These are phyloP conservation scores for Pseudomyrmex dendroicus DNA, from an alignment of 1,140 invertebrate species.

Conservation along the genomic window DNA sequence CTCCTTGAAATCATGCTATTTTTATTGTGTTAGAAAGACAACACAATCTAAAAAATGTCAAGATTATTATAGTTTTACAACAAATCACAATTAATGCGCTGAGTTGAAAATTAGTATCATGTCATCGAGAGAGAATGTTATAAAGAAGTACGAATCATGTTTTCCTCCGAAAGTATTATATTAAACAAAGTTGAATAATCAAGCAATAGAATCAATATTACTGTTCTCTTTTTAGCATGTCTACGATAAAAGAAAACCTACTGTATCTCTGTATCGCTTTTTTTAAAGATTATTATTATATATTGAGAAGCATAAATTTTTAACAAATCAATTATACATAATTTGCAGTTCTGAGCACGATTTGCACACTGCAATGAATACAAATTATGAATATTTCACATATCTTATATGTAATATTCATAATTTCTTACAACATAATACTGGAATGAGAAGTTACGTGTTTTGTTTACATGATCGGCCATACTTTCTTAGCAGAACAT, in stretches of 20 bases:
- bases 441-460: not conserved
- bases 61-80: too few species aligned
- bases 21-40: slow-evolving; percentile 5
- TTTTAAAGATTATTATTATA: slow-evolving; percentile 33
- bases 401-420: not conserved
- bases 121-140: slow-evolving; percentile 21
- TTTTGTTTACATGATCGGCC: not conserved
- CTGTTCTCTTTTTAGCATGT: not conserved
- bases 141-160: slow-evolving; percentile 36
- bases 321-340: not conserved
- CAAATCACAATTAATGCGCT: not conserved
- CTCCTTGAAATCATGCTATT: slow-evolving; percentile 19
- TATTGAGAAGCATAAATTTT: slow-evolving; percentile 43
- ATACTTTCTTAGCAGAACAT: not conserved
- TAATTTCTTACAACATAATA: not conserved
- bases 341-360: too few species aligned
- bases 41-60: not conserved
- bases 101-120: slow-evolving; percentile 1
- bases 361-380: too few species aligned
- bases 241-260: not conserved
- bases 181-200: slow-evolving; percentile 31
- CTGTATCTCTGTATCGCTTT: slow-evolving; percentile 20
- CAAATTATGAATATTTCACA: too few species aligned
- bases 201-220: slow-evolving; percentile 18
- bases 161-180: slow-evolving; percentile 25